A percentile compares a stretch with the other conserved stretches of the same genome.
Evolutionary conservation across 2,888 invertebrate species (phyloP).

Genomic region (Oconnorella tubifera): DNA sequence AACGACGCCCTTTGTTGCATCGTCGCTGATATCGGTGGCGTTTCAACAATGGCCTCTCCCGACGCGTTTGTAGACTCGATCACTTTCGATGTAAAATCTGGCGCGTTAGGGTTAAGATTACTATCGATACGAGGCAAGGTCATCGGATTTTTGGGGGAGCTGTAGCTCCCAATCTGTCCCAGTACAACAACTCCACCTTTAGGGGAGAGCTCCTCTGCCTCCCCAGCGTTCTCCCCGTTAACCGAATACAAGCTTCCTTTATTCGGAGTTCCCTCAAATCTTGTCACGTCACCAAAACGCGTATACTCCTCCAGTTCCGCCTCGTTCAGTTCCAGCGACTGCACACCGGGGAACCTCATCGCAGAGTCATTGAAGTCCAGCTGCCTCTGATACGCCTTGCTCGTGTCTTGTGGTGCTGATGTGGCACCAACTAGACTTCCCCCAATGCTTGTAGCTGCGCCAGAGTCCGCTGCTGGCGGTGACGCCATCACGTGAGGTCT

Average conservation of each 20-base stretch:
- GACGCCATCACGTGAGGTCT: conserved; percentile 34
- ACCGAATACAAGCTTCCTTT: too few species aligned
- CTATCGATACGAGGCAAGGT: conserved; percentile 56
- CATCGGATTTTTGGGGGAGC: conserved; percentile 52
- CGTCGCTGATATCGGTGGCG: conserved; percentile 4
- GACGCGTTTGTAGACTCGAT: not conserved
- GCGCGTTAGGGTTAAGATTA: conserved; percentile 75
- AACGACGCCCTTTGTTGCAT: not conserved
- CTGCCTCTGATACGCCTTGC: not conserved
- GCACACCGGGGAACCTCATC: not conserved
- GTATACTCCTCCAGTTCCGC: not conserved
- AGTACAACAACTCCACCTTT: not conserved
- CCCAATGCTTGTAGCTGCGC: not conserved
- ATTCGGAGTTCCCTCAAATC: not conserved
- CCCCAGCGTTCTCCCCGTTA: not conserved
- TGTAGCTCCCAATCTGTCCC: conserved; percentile 38
- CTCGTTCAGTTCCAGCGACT: not conserved
- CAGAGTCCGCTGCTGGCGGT: not conserved
- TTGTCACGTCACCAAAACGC: not conserved
- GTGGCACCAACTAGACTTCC: not conserved
- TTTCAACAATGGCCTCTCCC: not conserved
- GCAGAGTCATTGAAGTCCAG: not conserved
- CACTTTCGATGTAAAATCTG: conserved; percentile 63
- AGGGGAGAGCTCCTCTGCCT: not conserved
- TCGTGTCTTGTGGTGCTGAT: not conserved